Conservation (phyloP, 2,797 vertebrate genomes). For the Pelodytes ibericus region DNA sequence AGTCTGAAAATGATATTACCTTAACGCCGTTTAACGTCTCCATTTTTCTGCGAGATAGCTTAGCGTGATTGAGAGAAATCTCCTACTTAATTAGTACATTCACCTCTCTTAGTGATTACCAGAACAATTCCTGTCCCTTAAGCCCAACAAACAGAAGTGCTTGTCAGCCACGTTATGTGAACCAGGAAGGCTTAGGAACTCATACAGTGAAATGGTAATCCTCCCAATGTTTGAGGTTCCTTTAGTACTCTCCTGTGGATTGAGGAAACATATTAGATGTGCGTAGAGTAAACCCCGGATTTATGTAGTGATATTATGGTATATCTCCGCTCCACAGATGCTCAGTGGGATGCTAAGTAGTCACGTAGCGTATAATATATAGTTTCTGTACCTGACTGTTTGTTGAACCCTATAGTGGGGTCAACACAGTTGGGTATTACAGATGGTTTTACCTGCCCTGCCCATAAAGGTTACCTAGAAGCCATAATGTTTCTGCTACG, state of each 20-base stretch:
- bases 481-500: neutral
- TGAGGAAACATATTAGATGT: constrained; percentile 33
- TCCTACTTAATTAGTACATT: constrained; percentile 34
- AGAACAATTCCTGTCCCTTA: constrained; percentile 37
- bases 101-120: constrained; percentile 41
- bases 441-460: constrained; percentile 42
- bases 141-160: constrained; percentile 33
- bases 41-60: no score
- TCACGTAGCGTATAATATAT: constrained; percentile 28
- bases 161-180: constrained; percentile 38
- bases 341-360: constrained; percentile 8
- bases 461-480: constrained; percentile 13
- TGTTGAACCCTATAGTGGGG: constrained; percentile 12
- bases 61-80: no score
- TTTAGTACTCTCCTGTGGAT: constrained; percentile 34
- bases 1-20: no score
- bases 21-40: no score
- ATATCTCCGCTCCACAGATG: constrained; percentile 14
- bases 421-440: constrained; percentile 17
- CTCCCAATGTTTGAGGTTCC: constrained; percentile 32
- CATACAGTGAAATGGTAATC: constrained; percentile 40
- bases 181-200: constrained; percentile 28
- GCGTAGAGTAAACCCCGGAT: constrained; percentile 35
- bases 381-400: constrained; percentile 13
- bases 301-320: constrained; percentile 27